phyloP scores from a whole-genome alignment of 1,140 invertebrate genomes.

The Drosophila nigromelanica region DNA sequence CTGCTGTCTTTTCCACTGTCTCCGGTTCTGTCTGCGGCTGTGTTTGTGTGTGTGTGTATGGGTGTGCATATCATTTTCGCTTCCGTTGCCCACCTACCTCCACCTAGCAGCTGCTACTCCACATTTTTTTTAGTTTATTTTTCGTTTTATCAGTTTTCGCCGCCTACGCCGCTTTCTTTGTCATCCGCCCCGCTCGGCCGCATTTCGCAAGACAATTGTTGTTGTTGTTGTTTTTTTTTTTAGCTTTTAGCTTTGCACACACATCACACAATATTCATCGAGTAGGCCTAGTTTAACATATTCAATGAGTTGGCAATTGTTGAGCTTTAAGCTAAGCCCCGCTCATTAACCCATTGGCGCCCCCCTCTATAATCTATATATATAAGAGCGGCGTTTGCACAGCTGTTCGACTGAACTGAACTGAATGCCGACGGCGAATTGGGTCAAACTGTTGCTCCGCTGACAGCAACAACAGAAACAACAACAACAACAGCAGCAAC shows the following conservation, averaged over 20 bases:
- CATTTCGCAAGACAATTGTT: conserved; percentile 53
- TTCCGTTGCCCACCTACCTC: conserved; percentile 45
- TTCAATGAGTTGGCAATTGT: conserved; percentile 40
- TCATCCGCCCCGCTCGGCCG: conserved; percentile 43
- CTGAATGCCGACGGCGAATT: conserved; percentile 59
- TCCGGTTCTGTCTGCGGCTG: conserved; percentile 11
- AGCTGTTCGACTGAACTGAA: conserved; percentile 57
- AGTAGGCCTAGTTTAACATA: conserved; percentile 54
- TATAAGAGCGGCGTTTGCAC: conserved; percentile 47
- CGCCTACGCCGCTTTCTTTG: conserved; percentile 58
- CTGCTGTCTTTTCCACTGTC: conserved; percentile 29
- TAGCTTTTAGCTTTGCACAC: conserved; percentile 25
- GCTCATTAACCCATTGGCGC: conserved; percentile 42
- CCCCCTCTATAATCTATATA: conserved; percentile 10
- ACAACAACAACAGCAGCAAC: conserved; percentile 25
- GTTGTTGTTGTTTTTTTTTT: not conserved
- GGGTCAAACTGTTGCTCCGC: conserved; percentile 68
- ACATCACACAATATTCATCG: conserved; percentile 44
- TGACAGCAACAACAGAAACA: conserved; percentile 23
- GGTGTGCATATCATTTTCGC: conserved; percentile 69
- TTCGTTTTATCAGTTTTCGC: conserved; percentile 1
- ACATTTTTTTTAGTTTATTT: conserved; percentile 1
- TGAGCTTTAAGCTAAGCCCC: conserved; percentile 17
- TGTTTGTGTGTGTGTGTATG: not conserved
- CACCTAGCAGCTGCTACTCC: conserved; percentile 4